phyloP scores from a whole-genome alignment of 2,113 vertebrate genomes.

The Ameiurus melas region DNA sequence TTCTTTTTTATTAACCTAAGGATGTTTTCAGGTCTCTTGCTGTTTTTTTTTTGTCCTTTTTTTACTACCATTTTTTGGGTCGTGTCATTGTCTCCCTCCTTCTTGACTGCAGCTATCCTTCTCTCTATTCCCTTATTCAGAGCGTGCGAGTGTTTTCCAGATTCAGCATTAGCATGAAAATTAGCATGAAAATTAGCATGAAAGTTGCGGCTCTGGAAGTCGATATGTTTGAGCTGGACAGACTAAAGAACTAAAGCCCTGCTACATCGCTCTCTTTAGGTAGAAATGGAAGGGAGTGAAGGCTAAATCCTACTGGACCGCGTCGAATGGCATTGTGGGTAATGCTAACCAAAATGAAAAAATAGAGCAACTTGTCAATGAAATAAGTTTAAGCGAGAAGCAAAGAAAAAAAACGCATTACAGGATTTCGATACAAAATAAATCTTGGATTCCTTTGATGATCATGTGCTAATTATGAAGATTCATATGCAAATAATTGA shows the following conservation, averaged over 20 bases:
- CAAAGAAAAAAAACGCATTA: no score
- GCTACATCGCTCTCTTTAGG: background rate
- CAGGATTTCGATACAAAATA: background rate
- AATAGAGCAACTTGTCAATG: background rate
- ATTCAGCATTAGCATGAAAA: background rate
- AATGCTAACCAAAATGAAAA: background rate
- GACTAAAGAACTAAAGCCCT: background rate
- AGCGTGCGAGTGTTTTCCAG: background rate
- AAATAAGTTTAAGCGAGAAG: no score
- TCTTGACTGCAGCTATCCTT: background rate
- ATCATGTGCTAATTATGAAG: background rate
- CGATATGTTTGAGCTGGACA: background rate
- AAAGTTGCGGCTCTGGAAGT: background rate
- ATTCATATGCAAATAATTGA: background rate
- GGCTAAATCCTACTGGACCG: background rate
- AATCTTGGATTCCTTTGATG: background rate
- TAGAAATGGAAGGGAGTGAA: background rate
- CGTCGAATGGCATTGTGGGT: background rate
- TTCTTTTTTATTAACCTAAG: no score
- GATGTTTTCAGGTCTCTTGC: no score
- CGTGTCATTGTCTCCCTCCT: background rate
- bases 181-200: background rate
- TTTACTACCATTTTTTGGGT: background rate
- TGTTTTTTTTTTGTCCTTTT: background rate
- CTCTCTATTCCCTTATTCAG: background rate